Percentiles rank a stretch among this genome's conserved stretches.
phyloP scores from a whole-genome alignment of 1,140 invertebrate species.

The Protaetia brevitarsis region DNA sequence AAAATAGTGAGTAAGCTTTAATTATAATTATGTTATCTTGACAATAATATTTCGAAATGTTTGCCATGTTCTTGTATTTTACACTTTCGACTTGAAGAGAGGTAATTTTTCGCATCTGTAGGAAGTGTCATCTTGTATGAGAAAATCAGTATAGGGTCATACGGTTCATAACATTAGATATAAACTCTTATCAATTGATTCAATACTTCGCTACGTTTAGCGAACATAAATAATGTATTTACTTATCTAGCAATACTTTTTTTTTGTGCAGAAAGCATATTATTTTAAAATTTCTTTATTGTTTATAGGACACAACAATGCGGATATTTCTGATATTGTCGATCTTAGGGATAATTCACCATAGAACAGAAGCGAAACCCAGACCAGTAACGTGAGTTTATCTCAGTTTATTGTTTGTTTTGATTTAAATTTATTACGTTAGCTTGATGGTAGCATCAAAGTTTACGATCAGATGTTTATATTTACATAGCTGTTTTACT shows the following conservation, averaged over 20 bases:
- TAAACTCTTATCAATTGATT: neutral
- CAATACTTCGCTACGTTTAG: slow-evolving; percentile 4
- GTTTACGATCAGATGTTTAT: too few relatives aligned
- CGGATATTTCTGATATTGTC: neutral
- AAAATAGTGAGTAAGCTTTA: too few relatives aligned
- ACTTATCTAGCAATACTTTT: neutral
- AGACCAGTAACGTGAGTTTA: neutral
- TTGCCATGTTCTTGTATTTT: too few relatives aligned
- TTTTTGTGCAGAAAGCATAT: neutral
- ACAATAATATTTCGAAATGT: too few relatives aligned
- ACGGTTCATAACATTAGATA: slow-evolving; percentile 5
- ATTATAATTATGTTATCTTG: too few relatives aligned
- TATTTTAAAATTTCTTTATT: neutral
- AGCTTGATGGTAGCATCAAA: too few relatives aligned
- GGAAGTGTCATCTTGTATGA: neutral
- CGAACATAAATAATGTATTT: neutral
- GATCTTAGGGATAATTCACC: neutral
- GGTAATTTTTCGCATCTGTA: too few relatives aligned
- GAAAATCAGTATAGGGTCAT: neutral
- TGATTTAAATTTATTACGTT: too few relatives aligned
- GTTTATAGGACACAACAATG: neutral
- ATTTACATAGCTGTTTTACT: too few relatives aligned
- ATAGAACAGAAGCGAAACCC: neutral
- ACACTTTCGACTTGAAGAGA: too few relatives aligned
- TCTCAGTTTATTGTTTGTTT: neutral